These are phyloP conservation scores for Lasioglossum malachurum DNA, from an alignment of 2,888 invertebrate species.

Conservation along the genomic window DNA sequence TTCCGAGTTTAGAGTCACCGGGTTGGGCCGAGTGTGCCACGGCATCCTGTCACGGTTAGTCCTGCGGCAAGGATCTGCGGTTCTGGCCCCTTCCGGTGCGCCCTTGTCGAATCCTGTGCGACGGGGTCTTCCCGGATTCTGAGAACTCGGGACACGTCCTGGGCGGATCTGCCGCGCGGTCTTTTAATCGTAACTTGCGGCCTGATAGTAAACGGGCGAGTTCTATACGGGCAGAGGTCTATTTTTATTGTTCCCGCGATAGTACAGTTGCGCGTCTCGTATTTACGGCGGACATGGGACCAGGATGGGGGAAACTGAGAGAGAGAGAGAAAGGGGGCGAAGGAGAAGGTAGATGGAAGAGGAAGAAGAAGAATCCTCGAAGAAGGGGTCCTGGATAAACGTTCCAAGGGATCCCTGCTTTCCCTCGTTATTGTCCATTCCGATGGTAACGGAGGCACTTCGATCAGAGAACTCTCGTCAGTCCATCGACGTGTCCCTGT, in stretches of 20 bases:
- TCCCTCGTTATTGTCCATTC: conserved; percentile 52
- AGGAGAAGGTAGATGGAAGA: neutral
- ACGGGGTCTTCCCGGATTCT: conserved; percentile 58
- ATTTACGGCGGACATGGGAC: conserved; percentile 54
- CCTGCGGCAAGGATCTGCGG: conserved; percentile 11
- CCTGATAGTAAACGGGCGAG: conserved; percentile 63
- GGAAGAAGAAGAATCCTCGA: conserved; percentile 12
- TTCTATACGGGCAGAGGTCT: conserved; percentile 74
- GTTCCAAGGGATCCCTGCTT: conserved; percentile 17
- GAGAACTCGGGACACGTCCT: conserved; percentile 78
- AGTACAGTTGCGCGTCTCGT: conserved; percentile 64
- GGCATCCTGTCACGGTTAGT: conserved; percentile 36
- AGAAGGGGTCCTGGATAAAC: conserved; percentile 36
- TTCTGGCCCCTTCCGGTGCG: conserved; percentile 33
- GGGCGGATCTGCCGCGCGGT: conserved; percentile 78
- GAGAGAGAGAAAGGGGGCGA: neutral
- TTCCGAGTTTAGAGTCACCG: conserved; percentile 27
- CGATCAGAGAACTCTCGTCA: conserved; percentile 27
- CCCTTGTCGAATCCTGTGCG: conserved; percentile 28
- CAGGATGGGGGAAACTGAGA: neutral
- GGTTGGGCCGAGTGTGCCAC: neutral
- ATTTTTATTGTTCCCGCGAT: conserved; percentile 80
- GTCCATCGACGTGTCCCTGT: conserved; percentile 7
- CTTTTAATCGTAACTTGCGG: conserved; percentile 80
- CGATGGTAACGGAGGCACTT: conserved; percentile 44